Evolutionary conservation across 2,888 invertebrate species (phyloP), one percentile per base, ranked within the genome.

Genomic region (Dryadula phaetusa): DNA sequence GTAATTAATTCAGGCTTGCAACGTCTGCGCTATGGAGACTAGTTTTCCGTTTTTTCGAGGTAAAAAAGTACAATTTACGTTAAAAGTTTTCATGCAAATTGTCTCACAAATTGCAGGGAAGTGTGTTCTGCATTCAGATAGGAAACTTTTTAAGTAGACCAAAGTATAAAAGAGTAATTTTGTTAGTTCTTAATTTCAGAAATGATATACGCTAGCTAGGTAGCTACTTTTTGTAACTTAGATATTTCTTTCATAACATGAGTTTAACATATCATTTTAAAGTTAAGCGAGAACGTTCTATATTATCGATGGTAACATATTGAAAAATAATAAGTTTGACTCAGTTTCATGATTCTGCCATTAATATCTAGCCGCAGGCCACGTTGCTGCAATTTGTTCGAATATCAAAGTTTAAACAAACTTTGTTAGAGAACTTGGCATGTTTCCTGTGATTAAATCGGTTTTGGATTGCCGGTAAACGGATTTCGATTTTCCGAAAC

Each of bases 401-500:
- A 89, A 88, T 88, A 84, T 80, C 82, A 75, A 88, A 90, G 82
- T 90, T 88, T 80, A 85, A 82, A 79, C 86, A 88, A 92, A 90
- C 87, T 92, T 89, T 87, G 83, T 83, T 80, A 76, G 78, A 77
- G 82, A 87, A 91, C 84, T 91, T 90, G 85, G 87, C 84, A 88
- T 91, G 88, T 89, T 90, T 90, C 83, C 84, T 79, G 88, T 90
- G 89, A 91, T 91, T 91, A 88, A 91, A 92, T 90, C 89, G 90
- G 91, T 91, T 88, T 86, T 83, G 80, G 84, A 89, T 90, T 88
- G 89, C 87, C 86, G 84, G 84, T 86, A 84, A 84, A 81, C 80
- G 80, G 84, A 86, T 87, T 85, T 84, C 64, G 72, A 72, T 72
- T 75, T 70, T 69, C 80, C 80, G 75, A 87, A 87, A 88, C 88